A percentile compares a stretch with the other conserved stretches of the same genome.
Evolutionary conservation across 1,140 invertebrate genomes (phyloP).

Genomic region (Lethrus apterus): DNA sequence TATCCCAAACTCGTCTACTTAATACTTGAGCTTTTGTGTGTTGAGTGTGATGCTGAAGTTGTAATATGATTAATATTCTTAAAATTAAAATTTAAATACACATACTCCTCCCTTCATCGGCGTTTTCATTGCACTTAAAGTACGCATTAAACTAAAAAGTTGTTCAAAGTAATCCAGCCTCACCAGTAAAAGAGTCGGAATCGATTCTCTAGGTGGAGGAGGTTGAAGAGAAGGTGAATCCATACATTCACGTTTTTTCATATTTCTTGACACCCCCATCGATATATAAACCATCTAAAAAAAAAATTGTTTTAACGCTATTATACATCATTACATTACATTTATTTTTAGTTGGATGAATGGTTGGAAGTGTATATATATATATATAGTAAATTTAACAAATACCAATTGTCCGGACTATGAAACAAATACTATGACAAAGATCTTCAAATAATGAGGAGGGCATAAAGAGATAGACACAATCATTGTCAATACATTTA

Average conservation of each 20-base stretch:
- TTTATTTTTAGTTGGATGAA: no score
- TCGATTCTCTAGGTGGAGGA: slow-evolving; percentile 69
- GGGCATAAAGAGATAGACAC: no score
- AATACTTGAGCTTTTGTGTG: slow-evolving; percentile 86
- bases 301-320: no score
- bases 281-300: slow-evolving; percentile 80
- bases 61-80: slow-evolving; percentile 7
- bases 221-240: slow-evolving; percentile 71
- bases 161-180: slow-evolving; percentile 84
- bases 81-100: slow-evolving; percentile 15
- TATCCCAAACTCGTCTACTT: slow-evolving; percentile 88
- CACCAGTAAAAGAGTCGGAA: slow-evolving; percentile 78
- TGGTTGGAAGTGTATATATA: no score
- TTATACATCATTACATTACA: no score
- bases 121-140: slow-evolving; percentile 75
- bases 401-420: no score
- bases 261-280: slow-evolving; percentile 68
- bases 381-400: no score
- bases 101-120: slow-evolving; percentile 58
- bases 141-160: slow-evolving; percentile 82
- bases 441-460: no score
- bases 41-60: slow-evolving; percentile 60
- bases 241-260: slow-evolving; percentile 60
- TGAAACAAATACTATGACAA: no score
- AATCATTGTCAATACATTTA: no score